Evolutionary conservation across 2,888 invertebrate species (phyloP).

Genomic region (Orchesellides sinensis): DNA sequence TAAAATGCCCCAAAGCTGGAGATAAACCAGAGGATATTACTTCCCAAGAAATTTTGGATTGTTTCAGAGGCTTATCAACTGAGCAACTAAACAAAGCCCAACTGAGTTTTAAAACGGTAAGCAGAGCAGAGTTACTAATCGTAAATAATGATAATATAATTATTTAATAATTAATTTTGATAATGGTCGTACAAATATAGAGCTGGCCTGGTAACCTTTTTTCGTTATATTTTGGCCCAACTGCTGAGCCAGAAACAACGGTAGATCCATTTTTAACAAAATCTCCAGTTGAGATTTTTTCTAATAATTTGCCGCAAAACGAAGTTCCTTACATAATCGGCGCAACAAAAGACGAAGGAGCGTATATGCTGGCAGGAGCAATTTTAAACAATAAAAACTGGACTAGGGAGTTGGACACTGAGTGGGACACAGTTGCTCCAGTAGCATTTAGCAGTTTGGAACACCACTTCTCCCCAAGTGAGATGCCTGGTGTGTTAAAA

Average conservation of each 20-base stretch:
- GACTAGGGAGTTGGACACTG: background rate
- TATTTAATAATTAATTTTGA: background rate
- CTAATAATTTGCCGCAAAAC: too few relatives aligned
- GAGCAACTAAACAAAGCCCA: conserved; percentile 17
- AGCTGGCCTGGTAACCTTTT: conserved; percentile 5
- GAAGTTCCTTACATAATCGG: conserved; percentile 39
- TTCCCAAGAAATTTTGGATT: conserved; percentile 28
- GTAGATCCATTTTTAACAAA: conserved; percentile 18
- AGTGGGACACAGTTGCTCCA: conserved; percentile 22
- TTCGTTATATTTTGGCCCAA: conserved; percentile 5
- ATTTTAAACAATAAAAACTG: background rate
- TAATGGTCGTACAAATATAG: background rate
- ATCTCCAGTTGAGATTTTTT: too few relatives aligned
- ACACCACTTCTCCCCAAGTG: background rate
- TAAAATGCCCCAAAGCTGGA: conserved; percentile 10
- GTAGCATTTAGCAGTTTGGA: background rate
- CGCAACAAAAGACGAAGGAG: conserved; percentile 37
- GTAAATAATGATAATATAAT: background rate
- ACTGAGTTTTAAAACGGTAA: background rate
- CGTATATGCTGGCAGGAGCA: background rate
- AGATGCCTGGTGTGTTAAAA: too few relatives aligned
- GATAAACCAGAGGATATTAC: background rate
- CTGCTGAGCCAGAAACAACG: background rate
- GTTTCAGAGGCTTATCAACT: background rate
- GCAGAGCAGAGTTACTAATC: background rate